Percentiles rank a stretch among this genome's conserved stretches.
These are phyloP conservation scores for Thalassophryne amazonica DNA, from an alignment of 2,797 vertebrate genomes.

Conservation along the genomic window DNA sequence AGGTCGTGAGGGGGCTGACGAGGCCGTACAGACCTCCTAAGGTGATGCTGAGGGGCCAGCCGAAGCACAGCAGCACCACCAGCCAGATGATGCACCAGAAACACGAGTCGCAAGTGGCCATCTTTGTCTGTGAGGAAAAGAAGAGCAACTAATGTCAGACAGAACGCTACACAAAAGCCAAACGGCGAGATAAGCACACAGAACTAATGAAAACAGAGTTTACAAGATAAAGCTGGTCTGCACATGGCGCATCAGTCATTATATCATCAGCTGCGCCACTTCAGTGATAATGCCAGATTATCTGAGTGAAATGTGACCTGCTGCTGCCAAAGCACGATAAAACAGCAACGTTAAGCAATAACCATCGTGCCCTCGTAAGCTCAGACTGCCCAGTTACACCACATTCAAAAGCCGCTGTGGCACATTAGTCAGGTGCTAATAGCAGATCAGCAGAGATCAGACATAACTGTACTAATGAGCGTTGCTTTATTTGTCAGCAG, in stretches of 20 bases:
- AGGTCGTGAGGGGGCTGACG: slow-evolving; percentile 74
- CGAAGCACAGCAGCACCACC: slow-evolving; percentile 71
- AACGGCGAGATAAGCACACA: no score
- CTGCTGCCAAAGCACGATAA: slow-evolving; percentile 49
- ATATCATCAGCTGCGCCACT: slow-evolving; percentile 5
- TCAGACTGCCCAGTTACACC: slow-evolving; percentile 13
- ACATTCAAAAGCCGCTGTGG: slow-evolving; percentile 13
- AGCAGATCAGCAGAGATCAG: slow-evolving; percentile 47
- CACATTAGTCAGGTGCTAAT: slow-evolving; percentile 48
- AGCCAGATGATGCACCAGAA: slow-evolving; percentile 80
- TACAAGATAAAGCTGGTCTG: no score
- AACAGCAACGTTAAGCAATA: slow-evolving; percentile 35
- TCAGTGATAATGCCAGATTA: slow-evolving; percentile 43
- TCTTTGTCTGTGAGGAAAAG: slow-evolving; percentile 55
- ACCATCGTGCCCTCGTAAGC: slow-evolving; percentile 9
- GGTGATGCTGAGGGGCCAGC: slow-evolving; percentile 77
- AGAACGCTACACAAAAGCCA: no score
- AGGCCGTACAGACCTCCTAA: slow-evolving; percentile 78
- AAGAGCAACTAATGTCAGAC: not conserved
- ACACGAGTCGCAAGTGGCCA: slow-evolving; percentile 65
- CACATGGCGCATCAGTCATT: not conserved
- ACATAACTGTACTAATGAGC: slow-evolving; percentile 42
- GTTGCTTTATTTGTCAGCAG: slow-evolving; percentile 35
- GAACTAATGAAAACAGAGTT: no score
- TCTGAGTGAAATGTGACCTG: slow-evolving; percentile 49